These are phyloP conservation scores for Coboldia fuscipes DNA, from an alignment of 1,140 invertebrate genomes.

Conservation along the genomic window DNA sequence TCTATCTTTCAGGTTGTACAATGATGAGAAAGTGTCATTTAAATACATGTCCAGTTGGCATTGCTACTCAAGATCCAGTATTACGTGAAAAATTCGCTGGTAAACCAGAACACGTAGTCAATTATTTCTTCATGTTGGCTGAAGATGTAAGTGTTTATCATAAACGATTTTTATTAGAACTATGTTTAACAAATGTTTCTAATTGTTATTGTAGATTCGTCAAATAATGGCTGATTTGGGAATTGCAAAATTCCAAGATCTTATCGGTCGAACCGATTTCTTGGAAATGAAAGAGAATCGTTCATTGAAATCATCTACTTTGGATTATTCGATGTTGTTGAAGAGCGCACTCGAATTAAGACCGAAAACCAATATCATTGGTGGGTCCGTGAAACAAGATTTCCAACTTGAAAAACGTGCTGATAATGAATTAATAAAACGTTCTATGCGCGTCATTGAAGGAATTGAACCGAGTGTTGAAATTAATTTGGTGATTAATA, in stretches of 20 bases:
- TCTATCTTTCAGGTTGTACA: conserved; percentile 53
- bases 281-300: conserved; percentile 40
- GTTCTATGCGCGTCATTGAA: conserved; percentile 50
- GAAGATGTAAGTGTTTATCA: conserved; percentile 57
- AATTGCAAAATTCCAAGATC: conserved; percentile 71
- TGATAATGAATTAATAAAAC: conserved; percentile 66
- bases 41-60: conserved; percentile 97
- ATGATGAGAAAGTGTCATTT: conserved; percentile 99
- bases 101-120: conserved; percentile 93
- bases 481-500: conserved; percentile 66
- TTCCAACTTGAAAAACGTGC: conserved; percentile 78
- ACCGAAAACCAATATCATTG: conserved; percentile 77
- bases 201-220: conserved; percentile 35
- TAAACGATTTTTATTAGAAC: background rate
- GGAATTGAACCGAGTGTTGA: conserved; percentile 41
- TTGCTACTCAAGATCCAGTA: conserved; percentile 92
- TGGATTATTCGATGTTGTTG: conserved; percentile 71
- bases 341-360: conserved; percentile 76
- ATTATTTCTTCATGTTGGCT: conserved; percentile 93
- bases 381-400: conserved; percentile 68
- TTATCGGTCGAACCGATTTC: conserved; percentile 86
- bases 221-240: conserved; percentile 78
- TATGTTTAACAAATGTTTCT: conserved; percentile 1
- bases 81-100: conserved; percentile 92
- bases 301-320: conserved; percentile 56